Evolutionary conservation across 2,888 invertebrate genomes (phyloP).

Genomic region (Mesoligia furuncula): DNA sequence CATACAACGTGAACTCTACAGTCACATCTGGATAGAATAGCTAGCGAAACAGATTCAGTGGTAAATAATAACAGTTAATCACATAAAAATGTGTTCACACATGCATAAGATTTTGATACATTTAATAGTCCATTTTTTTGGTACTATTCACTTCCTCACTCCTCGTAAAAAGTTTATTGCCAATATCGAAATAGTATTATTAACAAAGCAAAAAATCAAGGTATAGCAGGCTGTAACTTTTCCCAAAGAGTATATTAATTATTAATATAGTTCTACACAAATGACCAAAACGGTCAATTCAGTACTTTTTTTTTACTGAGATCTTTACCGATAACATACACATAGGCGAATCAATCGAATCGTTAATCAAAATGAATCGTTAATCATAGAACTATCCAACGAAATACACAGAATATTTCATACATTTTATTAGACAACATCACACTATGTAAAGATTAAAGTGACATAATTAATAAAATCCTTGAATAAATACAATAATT

Average conservation of each 20-base stretch:
- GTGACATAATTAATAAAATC: conserved; percentile 5
- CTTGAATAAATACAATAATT: conserved; percentile 2
- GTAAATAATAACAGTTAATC: not conserved
- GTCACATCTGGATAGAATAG: not conserved
- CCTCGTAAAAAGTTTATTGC: conserved; percentile 3
- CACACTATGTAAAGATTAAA: not conserved
- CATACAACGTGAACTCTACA: not conserved
- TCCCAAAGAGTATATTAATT: not conserved
- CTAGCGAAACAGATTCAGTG: conserved; percentile 32
- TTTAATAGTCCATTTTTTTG: conserved; percentile 2
- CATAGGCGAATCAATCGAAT: not conserved
- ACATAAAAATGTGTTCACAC: not conserved
- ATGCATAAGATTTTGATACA: not conserved
- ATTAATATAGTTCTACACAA: not conserved
- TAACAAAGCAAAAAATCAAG: conserved; percentile 9
- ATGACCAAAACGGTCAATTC: not conserved
- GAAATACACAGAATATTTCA: conserved; percentile 13
- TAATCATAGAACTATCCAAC: conserved; percentile 3
- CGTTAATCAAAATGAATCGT: not conserved
- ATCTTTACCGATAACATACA: not conserved
- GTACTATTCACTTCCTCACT: not conserved
- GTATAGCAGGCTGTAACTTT: not conserved
- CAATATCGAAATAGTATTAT: not conserved
- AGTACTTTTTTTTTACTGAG: not conserved
- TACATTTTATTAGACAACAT: conserved; percentile 2